Conservation (phyloP, 2,797 vertebrate genomes). For the Emys orbicularis region DNA sequence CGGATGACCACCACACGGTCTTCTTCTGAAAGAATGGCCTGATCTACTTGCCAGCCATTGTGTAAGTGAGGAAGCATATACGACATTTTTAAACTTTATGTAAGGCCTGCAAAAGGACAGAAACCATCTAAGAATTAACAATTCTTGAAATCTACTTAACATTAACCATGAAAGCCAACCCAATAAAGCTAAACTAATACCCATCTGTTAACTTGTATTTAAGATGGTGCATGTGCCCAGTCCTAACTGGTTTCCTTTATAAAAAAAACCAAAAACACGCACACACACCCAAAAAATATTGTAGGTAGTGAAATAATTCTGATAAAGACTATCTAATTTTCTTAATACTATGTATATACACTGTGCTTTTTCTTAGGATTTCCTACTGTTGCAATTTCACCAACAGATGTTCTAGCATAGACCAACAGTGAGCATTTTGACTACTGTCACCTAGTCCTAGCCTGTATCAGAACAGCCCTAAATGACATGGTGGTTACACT, state of each 20-base stretch:
- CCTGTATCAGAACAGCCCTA: background rate
- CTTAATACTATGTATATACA: background rate
- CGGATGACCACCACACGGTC: conserved; percentile 97
- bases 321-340: background rate
- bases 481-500: background rate
- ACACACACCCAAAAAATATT: background rate
- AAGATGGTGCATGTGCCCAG: background rate
- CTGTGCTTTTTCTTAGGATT: background rate
- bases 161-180: background rate
- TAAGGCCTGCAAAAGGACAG: conserved; percentile 3
- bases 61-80: conserved; percentile 99
- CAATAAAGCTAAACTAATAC: background rate
- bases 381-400: background rate
- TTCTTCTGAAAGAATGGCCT: conserved; percentile 98
- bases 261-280: background rate
- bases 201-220: background rate
- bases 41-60: conserved; percentile 99
- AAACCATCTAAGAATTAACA: background rate
- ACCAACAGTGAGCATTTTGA: background rate
- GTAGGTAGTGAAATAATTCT: background rate
- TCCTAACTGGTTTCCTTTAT: background rate
- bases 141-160: background rate
- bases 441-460: background rate
- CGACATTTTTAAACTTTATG: conserved; percentile 86
- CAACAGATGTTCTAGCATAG: background rate